Conservation (phyloP, 2,888 invertebrate species). For the Lacanobia oleracea region DNA sequence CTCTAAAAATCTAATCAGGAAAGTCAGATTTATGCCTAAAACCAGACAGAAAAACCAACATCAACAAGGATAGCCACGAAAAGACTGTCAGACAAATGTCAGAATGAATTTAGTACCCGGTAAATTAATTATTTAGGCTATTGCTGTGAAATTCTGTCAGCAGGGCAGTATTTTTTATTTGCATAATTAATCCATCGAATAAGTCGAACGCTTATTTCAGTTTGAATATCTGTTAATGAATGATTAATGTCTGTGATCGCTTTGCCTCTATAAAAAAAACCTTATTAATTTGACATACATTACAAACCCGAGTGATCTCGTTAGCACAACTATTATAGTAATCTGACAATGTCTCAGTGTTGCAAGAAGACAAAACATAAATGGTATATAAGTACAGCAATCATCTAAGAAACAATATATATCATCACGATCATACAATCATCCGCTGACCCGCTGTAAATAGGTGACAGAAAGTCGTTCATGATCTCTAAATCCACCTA, state of each 20-base stretch:
- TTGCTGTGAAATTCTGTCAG: conserved; percentile 2
- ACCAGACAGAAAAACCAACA: no score
- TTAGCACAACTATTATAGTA: conserved; percentile 12
- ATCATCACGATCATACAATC: conserved; percentile 54
- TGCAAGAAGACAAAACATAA: conserved; percentile 29
- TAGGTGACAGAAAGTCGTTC: conserved; percentile 23
- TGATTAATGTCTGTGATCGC: conserved; percentile 4
- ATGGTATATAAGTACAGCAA: conserved; percentile 21
- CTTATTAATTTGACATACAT: background rate
- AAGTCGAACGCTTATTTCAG: conserved; percentile 16
- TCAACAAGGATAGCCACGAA: no score
- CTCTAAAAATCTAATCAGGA: no score
- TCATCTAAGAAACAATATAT: conserved; percentile 28
- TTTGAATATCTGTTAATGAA: conserved; percentile 2
- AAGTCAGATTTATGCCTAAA: no score
- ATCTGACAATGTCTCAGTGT: conserved; percentile 33
- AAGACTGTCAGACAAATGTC: background rate
- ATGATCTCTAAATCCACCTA: conserved; percentile 5
- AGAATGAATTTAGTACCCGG: conserved; percentile 3
- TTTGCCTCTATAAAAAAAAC: background rate
- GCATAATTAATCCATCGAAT: conserved; percentile 7
- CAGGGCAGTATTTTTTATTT: conserved; percentile 21
- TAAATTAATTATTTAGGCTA: conserved; percentile 33
- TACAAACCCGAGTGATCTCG: background rate
- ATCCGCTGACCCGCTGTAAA: conserved; percentile 44